phyloP scores from a whole-genome alignment of 1,140 invertebrate genomes.

The Formica exsecta region DNA sequence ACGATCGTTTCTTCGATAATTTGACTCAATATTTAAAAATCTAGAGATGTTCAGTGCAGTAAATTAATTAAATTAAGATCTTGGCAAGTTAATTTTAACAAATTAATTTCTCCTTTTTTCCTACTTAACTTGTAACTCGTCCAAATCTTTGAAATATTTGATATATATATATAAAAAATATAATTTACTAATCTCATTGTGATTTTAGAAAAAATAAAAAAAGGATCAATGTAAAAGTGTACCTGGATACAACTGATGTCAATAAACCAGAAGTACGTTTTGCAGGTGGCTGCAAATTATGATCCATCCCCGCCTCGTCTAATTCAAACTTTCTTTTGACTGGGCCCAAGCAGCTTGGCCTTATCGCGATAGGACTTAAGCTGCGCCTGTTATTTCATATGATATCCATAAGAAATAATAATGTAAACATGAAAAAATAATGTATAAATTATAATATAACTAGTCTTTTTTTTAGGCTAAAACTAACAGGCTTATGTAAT shows the following conservation, averaged over 20 bases:
- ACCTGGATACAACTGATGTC: slow-evolving; percentile 83
- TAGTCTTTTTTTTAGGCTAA: background rate
- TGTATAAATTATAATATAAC: background rate
- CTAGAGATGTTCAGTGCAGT: too few relatives aligned
- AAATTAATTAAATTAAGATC: too few relatives aligned
- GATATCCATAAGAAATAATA: slow-evolving; percentile 16
- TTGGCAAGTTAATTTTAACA: too few relatives aligned
- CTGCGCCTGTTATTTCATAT: slow-evolving; percentile 88
- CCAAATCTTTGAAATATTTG: too few relatives aligned
- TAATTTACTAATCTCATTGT: too few relatives aligned
- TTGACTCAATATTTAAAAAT: background rate
- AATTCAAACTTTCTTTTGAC: slow-evolving; percentile 94
- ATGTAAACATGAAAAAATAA: background rate
- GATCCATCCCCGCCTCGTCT: slow-evolving; percentile 88
- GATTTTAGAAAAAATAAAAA: too few relatives aligned
- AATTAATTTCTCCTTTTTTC: too few relatives aligned
- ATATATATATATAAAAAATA: background rate
- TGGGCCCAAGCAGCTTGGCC: slow-evolving; percentile 88
- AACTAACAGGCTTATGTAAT: background rate
- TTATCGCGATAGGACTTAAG: slow-evolving; percentile 93
- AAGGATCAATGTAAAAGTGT: slow-evolving; percentile 26
- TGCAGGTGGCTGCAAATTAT: slow-evolving; percentile 86
- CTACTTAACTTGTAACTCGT: too few relatives aligned
- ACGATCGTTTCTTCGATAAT: background rate
- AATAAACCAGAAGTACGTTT: slow-evolving; percentile 86